Conservation (phyloP, 2,113 vertebrate genomes). For the Oreochromis niloticus region DNA sequence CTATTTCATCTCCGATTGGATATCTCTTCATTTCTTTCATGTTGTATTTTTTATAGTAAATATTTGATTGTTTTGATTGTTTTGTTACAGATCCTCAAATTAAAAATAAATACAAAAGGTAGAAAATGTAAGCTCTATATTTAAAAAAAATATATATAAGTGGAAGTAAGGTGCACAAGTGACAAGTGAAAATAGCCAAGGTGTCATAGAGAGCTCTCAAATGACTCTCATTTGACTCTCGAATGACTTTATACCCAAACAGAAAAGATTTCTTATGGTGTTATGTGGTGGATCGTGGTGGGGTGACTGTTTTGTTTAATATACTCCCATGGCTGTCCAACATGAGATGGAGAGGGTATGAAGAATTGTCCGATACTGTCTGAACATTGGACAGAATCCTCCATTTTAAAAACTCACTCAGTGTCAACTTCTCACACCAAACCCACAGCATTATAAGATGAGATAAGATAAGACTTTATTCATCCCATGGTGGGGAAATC, state of each 20-base stretch:
- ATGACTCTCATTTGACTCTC: neutral
- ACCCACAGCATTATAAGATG: neutral
- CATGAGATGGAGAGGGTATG: fast-evolving
- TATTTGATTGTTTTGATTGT: neutral
- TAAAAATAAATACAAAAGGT: neutral
- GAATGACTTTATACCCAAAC: neutral
- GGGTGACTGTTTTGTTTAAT: neutral
- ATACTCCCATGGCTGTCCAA: neutral
- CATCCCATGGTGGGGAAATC: fast-evolving
- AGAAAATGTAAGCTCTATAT: neutral
- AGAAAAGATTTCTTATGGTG: neutral
- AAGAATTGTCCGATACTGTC: neutral
- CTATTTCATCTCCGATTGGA: neutral
- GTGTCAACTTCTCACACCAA: neutral
- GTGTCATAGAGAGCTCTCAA: neutral
- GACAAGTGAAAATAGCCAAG: neutral
- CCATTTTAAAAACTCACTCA: neutral
- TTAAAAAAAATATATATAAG: neutral
- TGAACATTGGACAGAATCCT: neutral
- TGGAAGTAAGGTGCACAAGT: neutral
- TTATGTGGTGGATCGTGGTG: neutral
- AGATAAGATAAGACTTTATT: neutral
- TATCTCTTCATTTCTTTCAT: neutral
- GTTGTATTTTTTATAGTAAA: neutral
- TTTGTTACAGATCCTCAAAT: neutral